Conservation (phyloP, 2,797 vertebrate genomes). For the Nannoperca australis region DNA sequence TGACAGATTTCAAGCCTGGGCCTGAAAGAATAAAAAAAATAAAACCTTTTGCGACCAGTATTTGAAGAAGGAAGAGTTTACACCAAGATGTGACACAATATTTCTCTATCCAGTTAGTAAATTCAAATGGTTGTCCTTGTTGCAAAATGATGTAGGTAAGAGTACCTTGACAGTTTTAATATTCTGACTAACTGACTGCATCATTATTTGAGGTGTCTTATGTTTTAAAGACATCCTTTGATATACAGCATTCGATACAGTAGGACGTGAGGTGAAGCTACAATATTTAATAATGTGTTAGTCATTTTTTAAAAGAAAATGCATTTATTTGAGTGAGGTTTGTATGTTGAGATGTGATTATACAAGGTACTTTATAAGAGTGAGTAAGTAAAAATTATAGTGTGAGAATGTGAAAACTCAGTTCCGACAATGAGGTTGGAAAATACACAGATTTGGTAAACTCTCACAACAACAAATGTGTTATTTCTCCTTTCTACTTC, state of each 20-base stretch:
- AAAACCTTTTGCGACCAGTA: neutral
- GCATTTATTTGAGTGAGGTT: too few relatives aligned
- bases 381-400: neutral
- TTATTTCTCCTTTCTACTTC: neutral
- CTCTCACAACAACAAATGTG: neutral
- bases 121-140: slow-evolving; percentile 12
- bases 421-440: neutral
- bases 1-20: slow-evolving; percentile 56
- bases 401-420: neutral
- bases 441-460: neutral
- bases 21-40: slow-evolving; percentile 19
- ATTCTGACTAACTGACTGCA: neutral
- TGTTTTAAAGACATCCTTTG: too few relatives aligned
- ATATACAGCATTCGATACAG: too few relatives aligned
- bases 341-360: too few relatives aligned
- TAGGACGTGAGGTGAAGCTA: too few relatives aligned
- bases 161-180: neutral
- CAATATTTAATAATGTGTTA: too few relatives aligned
- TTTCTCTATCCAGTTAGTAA: neutral
- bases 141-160: neutral
- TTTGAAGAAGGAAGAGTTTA: slow-evolving; percentile 24
- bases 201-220: too few relatives aligned
- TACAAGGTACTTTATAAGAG: too few relatives aligned
- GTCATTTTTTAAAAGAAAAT: too few relatives aligned
- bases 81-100: slow-evolving; percentile 2